phyloP scores from a whole-genome alignment of 2,888 invertebrate species.

The Molanna angustata region DNA sequence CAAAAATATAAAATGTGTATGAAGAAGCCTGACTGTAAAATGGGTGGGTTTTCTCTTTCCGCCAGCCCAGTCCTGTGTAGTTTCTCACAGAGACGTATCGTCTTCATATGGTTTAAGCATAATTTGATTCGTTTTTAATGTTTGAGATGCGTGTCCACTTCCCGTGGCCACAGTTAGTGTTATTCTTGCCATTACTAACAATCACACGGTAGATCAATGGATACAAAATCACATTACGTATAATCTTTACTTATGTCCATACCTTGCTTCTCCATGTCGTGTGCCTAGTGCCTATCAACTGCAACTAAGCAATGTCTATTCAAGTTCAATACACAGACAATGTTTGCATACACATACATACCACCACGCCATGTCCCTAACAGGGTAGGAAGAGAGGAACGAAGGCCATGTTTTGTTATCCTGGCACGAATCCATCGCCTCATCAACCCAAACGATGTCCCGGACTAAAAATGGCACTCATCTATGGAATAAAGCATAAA shows the following conservation, averaged over 20 bases:
- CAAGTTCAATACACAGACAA: not conserved
- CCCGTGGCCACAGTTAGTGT: too few relatives aligned
- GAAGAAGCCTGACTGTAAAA: too few relatives aligned
- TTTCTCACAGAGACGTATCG: not conserved
- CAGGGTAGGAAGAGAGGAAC: not conserved
- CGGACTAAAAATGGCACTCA: too few relatives aligned
- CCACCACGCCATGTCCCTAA: not conserved
- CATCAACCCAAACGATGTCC: too few relatives aligned
- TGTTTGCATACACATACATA: not conserved
- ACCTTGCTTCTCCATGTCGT: not conserved
- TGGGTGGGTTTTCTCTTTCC: too few relatives aligned
- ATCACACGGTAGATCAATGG: too few relatives aligned
- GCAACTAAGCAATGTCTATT: not conserved
- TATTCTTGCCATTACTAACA: too few relatives aligned
- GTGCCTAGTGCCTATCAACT: not conserved
- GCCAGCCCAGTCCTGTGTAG: too few relatives aligned
- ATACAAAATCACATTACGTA: too few relatives aligned
- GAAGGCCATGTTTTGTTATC: not conserved
- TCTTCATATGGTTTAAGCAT: not conserved
- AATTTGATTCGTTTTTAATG: constrained; percentile 15
- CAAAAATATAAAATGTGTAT: too few relatives aligned
- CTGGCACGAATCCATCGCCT: too few relatives aligned
- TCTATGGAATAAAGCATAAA: not conserved
- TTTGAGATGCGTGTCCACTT: constrained; percentile 10
- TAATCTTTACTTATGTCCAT: too few relatives aligned